Evolutionary conservation across 2,113 vertebrate species (phyloP).

Genomic region (Chitala chitala): DNA sequence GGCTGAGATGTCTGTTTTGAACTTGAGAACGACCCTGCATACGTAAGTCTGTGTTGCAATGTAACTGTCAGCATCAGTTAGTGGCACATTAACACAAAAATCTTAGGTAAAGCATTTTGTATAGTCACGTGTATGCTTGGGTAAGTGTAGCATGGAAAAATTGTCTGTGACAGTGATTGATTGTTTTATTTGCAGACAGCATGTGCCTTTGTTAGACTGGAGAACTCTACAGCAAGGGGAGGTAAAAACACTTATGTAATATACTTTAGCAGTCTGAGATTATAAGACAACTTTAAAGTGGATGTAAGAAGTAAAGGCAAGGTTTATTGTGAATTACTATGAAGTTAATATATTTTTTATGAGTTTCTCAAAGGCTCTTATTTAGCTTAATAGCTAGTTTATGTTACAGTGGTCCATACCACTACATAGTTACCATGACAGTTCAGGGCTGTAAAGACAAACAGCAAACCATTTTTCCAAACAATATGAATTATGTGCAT

Average conservation of each 20-base stretch:
- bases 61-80: not conserved
- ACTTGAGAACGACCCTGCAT: conserved; percentile 40
- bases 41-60: conserved; percentile 33
- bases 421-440: no score
- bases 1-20: conserved; percentile 48
- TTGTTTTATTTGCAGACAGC: not conserved
- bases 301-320: not conserved
- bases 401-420: no score
- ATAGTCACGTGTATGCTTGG: not conserved
- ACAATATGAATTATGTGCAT: no score
- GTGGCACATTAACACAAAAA: not conserved
- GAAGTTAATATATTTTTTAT: not conserved
- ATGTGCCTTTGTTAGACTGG: not conserved
- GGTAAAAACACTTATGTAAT: conserved; percentile 8
- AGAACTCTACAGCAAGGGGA: not conserved
- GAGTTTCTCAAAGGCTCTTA: no score
- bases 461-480: no score
- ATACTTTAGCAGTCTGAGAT: not conserved
- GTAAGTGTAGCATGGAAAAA: not conserved
- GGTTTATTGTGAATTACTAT: not conserved
- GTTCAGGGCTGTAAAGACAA: no score
- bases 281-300: not conserved
- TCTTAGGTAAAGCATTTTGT: not conserved
- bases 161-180: not conserved
- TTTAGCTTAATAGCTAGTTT: no score